Percentiles rank a stretch among this genome's conserved stretches.
Conservation (phyloP, 2,888 invertebrate genomes). For the Liopterus haemorrhoidalis region DNA sequence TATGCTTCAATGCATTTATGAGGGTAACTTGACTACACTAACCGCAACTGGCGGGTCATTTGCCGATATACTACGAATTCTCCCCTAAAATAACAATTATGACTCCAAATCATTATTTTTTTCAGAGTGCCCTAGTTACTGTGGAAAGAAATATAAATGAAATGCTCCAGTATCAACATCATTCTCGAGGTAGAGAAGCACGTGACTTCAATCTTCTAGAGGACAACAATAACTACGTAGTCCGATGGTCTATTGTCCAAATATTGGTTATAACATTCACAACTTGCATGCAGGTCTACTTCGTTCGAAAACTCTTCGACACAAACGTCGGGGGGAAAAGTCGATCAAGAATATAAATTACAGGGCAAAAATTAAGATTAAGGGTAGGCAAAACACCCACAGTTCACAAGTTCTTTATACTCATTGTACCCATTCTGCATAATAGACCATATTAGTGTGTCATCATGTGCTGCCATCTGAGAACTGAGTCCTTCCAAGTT, state of each 20-base stretch:
- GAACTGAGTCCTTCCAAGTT: too few species aligned
- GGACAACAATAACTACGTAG: constrained; percentile 81
- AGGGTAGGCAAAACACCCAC: too few species aligned
- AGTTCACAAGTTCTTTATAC: too few species aligned
- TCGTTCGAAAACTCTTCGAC: constrained; percentile 84
- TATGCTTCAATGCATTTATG: too few species aligned
- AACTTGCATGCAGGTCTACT: constrained; percentile 75
- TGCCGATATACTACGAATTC: too few species aligned
- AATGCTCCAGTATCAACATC: constrained; percentile 77
- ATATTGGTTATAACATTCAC: constrained; percentile 75
- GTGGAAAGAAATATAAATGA: constrained; percentile 81
- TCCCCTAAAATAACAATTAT: too few species aligned
- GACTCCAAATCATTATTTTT: not conserved
- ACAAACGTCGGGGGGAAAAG: constrained; percentile 59
- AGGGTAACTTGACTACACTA: too few species aligned
- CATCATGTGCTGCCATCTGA: too few species aligned
- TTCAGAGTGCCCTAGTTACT: constrained; percentile 50
- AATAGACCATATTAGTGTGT: too few species aligned
- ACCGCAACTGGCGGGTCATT: too few species aligned
- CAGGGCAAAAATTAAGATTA: too few species aligned
- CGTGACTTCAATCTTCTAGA: constrained; percentile 74
- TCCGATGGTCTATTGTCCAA: constrained; percentile 83
- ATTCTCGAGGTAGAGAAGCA: constrained; percentile 71
- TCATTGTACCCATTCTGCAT: too few species aligned
- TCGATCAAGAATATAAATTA: constrained; percentile 51